A percentile compares a stretch with the other conserved stretches of the same genome.
These are phyloP conservation scores for Microplitis mediator DNA, from an alignment of 1,140 invertebrate species.

Conservation along the genomic window DNA sequence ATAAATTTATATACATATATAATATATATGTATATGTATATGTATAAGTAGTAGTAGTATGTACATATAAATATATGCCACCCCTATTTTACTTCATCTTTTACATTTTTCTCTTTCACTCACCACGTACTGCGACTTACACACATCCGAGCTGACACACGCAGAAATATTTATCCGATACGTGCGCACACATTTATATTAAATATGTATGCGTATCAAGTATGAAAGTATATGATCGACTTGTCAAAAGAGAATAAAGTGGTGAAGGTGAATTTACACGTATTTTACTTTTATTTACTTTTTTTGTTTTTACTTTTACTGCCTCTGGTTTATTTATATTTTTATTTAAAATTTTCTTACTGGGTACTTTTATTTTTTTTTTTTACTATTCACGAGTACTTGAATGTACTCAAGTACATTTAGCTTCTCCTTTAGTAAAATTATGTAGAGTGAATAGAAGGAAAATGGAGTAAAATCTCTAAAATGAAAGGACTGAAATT, in stretches of 20 bases:
- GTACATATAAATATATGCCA: not conserved
- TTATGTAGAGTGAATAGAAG: not conserved
- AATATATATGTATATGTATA: not conserved
- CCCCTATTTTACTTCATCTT: not conserved
- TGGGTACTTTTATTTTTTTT: no score
- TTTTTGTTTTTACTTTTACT: not conserved
- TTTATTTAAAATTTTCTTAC: no score
- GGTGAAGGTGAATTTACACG: conserved; percentile 23
- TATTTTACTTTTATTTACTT: no score
- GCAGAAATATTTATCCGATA: conserved; percentile 38
- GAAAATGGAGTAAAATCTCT: not conserved
- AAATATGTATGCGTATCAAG: conserved; percentile 15
- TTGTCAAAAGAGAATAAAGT: conserved; percentile 37
- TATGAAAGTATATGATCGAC: conserved; percentile 50
- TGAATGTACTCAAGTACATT: no score
- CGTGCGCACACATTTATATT: not conserved
- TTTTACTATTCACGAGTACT: no score
- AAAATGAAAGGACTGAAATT: conserved; percentile 40
- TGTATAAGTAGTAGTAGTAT: not conserved
- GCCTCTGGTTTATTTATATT: no score
- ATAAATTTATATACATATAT: not conserved
- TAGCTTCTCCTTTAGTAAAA: no score
- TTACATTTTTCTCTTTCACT: not conserved
- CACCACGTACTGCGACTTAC: conserved; percentile 26
- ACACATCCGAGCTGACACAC: conserved; percentile 41